A percentile compares a stretch with the other conserved stretches of the same genome.
These are phyloP conservation scores for Pipistrellus pygmaeus DNA, from an alignment of 2,797 vertebrate genomes.

Conservation along the genomic window DNA sequence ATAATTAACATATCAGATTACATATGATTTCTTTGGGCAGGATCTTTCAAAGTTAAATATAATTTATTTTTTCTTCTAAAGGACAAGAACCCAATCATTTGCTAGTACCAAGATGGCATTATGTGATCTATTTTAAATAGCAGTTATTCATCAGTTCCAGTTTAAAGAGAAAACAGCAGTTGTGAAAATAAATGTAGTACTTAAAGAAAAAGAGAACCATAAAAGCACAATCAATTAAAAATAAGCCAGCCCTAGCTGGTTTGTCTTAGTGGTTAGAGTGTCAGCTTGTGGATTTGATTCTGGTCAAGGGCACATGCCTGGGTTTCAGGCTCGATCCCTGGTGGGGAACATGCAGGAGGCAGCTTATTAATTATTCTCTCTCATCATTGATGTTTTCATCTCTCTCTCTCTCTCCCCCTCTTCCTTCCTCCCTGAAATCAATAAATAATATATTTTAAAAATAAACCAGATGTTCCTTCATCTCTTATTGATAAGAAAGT, in stretches of 20 bases:
- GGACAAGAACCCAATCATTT: not conserved
- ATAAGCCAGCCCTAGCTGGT: not conserved
- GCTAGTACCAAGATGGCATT: not conserved
- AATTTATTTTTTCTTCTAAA: not conserved
- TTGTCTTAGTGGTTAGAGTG: too few species aligned
- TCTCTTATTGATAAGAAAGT: not conserved
- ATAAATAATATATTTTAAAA: not conserved
- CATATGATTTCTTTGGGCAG: not conserved
- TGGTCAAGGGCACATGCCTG: too few species aligned
- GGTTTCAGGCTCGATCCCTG: too few species aligned
- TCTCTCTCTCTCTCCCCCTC: too few species aligned
- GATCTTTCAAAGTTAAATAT: not conserved
- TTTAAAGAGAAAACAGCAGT: not conserved
- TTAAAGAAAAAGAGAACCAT: not conserved
- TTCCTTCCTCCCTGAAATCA: too few species aligned
- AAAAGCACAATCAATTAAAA: not conserved
- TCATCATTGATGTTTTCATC: too few species aligned
- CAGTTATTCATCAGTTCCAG: not conserved
- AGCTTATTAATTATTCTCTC: too few species aligned
- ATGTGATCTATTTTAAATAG: constrained; percentile 12
- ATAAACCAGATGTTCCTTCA: not conserved
- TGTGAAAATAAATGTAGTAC: not conserved
- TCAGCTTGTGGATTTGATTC: too few species aligned
- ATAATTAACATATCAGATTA: constrained; percentile 12
- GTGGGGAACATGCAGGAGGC: too few species aligned